Conservation (phyloP, 2,888 invertebrate species). For the Acronicta psi region DNA sequence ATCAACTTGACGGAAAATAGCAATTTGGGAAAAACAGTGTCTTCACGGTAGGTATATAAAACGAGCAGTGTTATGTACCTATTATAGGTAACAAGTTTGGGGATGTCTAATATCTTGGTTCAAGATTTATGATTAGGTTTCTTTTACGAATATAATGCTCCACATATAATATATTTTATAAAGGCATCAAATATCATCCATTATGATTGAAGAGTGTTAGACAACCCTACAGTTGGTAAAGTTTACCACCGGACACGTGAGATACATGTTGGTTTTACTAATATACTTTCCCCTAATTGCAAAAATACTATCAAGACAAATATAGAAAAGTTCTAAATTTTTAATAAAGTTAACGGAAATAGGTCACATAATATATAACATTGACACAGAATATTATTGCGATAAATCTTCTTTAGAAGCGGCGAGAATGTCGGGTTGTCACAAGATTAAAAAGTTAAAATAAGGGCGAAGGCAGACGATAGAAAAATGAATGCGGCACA, state of each 20-base stretch:
- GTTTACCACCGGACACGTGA: too few species aligned
- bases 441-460: slow-evolving; percentile 49
- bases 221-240: too few species aligned
- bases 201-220: too few species aligned
- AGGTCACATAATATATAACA: slow-evolving; percentile 34
- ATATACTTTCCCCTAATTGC: background rate
- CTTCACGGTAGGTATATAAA: background rate
- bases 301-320: slow-evolving; percentile 7
- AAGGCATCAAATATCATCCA: too few species aligned
- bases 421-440: slow-evolving; percentile 21
- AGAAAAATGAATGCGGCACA: slow-evolving; percentile 38
- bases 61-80: too few species aligned
- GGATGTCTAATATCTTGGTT: too few species aligned
- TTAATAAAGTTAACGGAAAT: slow-evolving; percentile 21
- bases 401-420: slow-evolving; percentile 31
- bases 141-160: too few species aligned
- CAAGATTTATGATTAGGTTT: too few species aligned
- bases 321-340: slow-evolving; percentile 1
- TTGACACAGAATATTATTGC: slow-evolving; percentile 39
- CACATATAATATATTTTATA: too few species aligned
- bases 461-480: slow-evolving; percentile 46
- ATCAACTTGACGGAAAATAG: slow-evolving; percentile 30
- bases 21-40: slow-evolving; percentile 14
- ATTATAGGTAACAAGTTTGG: too few species aligned
- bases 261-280: background rate